Conservation (phyloP, 2,113 vertebrate species). For the Osmerus mordax region DNA sequence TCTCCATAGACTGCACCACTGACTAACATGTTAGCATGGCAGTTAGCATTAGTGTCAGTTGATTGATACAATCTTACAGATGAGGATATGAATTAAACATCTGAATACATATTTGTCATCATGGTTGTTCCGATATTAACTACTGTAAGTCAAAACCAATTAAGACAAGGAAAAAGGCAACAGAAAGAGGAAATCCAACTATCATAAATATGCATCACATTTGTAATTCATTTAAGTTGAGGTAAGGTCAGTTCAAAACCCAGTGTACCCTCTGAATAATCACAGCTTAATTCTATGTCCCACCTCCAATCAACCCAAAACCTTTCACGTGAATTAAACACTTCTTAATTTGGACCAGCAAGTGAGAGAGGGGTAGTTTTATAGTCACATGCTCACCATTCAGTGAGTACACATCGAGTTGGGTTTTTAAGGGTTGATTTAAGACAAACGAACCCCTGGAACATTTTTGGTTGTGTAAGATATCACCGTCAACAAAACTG, state of each 20-base stretch:
- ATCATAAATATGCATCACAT: conserved; percentile 31
- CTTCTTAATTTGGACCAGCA: no score
- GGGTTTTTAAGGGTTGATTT: not conserved
- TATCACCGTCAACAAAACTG: conserved; percentile 10
- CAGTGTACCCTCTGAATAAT: conserved; percentile 34
- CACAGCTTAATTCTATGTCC: conserved; percentile 46
- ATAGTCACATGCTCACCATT: no score
- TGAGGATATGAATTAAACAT: conserved; percentile 27
- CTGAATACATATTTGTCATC: not conserved
- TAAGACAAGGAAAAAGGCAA: conserved; percentile 24
- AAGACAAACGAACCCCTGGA: not conserved
- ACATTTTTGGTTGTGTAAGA: conserved; percentile 33
- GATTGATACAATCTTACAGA: conserved; percentile 4
- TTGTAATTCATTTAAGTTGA: conserved; percentile 31
- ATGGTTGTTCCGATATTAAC: conserved; percentile 11
- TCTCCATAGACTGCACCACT: conserved; percentile 27
- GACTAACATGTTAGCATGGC: not conserved
- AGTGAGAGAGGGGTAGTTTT: no score
- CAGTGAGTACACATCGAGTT: conserved; percentile 2
- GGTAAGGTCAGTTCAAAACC: conserved; percentile 46
- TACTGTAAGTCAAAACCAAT: conserved; percentile 19
- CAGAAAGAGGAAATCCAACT: conserved; percentile 29
- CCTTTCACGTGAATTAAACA: no score
- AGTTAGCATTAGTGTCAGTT: no score
- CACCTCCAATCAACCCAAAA: conserved; percentile 17